Evolutionary conservation across 2,113 vertebrate genomes (phyloP).

Genomic region (Butorides virescens): DNA sequence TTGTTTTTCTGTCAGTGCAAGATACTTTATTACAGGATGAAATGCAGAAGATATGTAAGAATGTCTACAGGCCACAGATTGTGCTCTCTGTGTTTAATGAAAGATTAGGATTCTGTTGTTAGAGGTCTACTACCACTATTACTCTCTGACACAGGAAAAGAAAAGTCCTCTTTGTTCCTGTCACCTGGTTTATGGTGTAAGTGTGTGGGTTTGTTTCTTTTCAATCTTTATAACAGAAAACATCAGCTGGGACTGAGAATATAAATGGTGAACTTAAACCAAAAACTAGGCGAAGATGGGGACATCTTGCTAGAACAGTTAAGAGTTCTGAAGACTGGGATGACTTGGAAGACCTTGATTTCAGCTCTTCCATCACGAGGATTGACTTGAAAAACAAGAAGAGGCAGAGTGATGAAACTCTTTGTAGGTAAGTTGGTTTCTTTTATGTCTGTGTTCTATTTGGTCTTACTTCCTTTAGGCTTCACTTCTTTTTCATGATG

Average conservation of each 20-base stretch:
- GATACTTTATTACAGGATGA: background rate
- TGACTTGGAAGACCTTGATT: slow-evolving; percentile 81
- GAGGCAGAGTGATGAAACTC: slow-evolving; percentile 75
- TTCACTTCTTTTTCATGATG: background rate
- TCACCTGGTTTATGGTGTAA: background rate
- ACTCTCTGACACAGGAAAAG: background rate
- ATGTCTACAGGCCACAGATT: background rate
- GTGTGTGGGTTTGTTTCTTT: background rate
- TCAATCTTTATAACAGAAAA: slow-evolving; percentile 67
- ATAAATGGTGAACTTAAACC: slow-evolving; percentile 77
- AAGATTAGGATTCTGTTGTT: background rate
- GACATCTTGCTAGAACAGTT: slow-evolving; percentile 74
- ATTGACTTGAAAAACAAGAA: slow-evolving; percentile 76
- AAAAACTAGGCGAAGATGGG: slow-evolving; percentile 87
- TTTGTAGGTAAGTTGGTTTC: slow-evolving; percentile 76
- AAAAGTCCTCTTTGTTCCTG: background rate
- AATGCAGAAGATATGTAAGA: background rate
- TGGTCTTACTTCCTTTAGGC: background rate
- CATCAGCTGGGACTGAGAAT: slow-evolving; percentile 73
- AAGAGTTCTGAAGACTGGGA: slow-evolving; percentile 88
- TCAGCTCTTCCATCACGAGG: slow-evolving; percentile 70
- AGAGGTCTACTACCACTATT: background rate
- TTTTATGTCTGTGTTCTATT: background rate
- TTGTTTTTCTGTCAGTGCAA: background rate
- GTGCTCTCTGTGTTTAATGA: background rate